Evolutionary conservation across 2,113 vertebrate species (phyloP).

Genomic region (Xiphias gladius): DNA sequence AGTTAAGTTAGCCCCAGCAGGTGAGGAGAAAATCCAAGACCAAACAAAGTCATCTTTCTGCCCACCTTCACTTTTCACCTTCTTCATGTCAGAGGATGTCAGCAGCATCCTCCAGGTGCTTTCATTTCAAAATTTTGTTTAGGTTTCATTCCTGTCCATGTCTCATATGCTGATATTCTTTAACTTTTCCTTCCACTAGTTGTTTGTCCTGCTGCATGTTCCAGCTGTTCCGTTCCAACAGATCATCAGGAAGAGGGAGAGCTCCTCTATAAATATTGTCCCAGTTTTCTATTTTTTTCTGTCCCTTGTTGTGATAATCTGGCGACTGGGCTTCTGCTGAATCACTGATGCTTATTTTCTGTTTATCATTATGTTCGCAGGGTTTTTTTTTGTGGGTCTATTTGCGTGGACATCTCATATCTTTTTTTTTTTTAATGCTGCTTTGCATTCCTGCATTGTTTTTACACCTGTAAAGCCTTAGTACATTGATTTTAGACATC

Average conservation of each 20-base stretch:
- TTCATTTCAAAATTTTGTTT: constrained; percentile 23
- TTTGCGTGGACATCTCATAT: not conserved
- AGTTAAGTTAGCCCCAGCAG: not conserved
- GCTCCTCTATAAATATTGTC: constrained; percentile 80
- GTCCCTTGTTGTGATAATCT: constrained; percentile 18
- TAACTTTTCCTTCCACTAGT: constrained; percentile 13
- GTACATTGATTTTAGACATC: not conserved
- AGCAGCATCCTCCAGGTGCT: constrained; percentile 18
- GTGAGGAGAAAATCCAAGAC: constrained; percentile 5
- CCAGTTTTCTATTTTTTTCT: constrained; percentile 62
- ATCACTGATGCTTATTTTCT: constrained; percentile 56
- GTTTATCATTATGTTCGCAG: constrained; percentile 43
- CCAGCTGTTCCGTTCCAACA: constrained; percentile 40
- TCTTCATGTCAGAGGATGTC: constrained; percentile 1
- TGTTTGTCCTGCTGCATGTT: constrained; percentile 7
- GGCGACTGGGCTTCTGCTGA: constrained; percentile 53
- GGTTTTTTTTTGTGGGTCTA: constrained; percentile 15
- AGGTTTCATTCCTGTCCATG: not conserved
- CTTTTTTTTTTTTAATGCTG: not conserved
- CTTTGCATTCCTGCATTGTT: not conserved
- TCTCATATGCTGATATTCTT: not conserved
- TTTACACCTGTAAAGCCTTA: not conserved
- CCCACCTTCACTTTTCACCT: not conserved
- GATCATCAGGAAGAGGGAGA: constrained; percentile 57
- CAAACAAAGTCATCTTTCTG: not conserved